A percentile compares a stretch with the other conserved stretches of the same genome.
Conservation (phyloP, 2,888 invertebrate species). For the Poecilus cupreus region DNA sequence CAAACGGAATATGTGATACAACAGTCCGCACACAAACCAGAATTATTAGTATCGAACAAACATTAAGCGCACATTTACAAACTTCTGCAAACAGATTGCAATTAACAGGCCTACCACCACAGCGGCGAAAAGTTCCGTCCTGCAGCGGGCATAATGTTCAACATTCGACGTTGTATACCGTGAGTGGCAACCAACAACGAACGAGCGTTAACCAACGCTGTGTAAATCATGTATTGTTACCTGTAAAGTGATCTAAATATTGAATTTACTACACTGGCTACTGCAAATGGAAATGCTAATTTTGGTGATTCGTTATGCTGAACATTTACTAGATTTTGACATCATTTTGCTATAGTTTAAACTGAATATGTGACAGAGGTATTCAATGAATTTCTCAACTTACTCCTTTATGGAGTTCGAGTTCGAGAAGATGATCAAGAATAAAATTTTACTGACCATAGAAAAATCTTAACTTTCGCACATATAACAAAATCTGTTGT, state of each 20-base stretch:
- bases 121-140: background rate
- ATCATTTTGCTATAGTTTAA: background rate
- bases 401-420: too few species aligned
- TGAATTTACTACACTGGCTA: constrained; percentile 3
- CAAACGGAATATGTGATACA: background rate
- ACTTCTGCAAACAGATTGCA: background rate
- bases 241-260: constrained; percentile 25
- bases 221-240: constrained; percentile 28
- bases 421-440: too few species aligned
- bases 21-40: background rate
- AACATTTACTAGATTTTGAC: constrained; percentile 7
- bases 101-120: constrained; percentile 8
- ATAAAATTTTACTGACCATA: too few species aligned
- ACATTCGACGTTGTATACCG: background rate
- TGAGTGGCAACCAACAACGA: background rate
- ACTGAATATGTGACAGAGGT: too few species aligned
- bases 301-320: constrained; percentile 12
- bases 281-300: constrained; percentile 21
- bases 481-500: too few species aligned
- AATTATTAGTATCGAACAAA: background rate
- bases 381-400: too few species aligned
- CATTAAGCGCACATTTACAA: background rate
- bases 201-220: background rate
- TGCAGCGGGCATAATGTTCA: background rate
- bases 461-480: too few species aligned